These are phyloP conservation scores for Cryptocheilus praepositus DNA, from an alignment of 2,888 invertebrate genomes.

Conservation along the genomic window DNA sequence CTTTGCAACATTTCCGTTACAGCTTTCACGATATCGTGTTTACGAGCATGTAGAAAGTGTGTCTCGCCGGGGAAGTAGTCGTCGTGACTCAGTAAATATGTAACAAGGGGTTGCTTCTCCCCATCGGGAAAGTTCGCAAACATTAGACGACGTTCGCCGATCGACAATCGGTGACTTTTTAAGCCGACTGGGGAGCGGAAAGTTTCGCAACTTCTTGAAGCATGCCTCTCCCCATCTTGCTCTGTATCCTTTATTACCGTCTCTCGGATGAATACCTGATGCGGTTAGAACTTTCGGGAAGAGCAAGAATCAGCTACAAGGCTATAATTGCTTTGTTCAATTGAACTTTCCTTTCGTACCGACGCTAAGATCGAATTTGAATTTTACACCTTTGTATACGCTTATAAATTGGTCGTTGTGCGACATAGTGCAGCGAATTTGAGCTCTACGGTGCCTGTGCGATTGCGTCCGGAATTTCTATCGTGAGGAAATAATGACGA, in stretches of 20 bases:
- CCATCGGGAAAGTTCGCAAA: constrained; percentile 33
- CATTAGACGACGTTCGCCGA: constrained; percentile 42
- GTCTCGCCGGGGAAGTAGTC: constrained; percentile 14
- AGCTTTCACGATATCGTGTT: constrained; percentile 6
- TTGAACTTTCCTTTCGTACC: constrained; percentile 53
- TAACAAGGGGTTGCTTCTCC: constrained; percentile 32
- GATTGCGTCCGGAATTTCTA: too few species aligned
- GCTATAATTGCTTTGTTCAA: constrained; percentile 61
- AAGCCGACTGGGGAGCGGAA: constrained; percentile 43
- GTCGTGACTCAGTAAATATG: constrained; percentile 39
- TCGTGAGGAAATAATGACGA: too few species aligned
- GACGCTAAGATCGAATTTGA: constrained; percentile 27
- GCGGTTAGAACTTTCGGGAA: constrained; percentile 57
- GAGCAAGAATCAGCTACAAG: constrained; percentile 49
- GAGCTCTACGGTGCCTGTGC: too few species aligned
- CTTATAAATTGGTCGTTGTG: too few species aligned
- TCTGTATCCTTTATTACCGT: constrained; percentile 57
- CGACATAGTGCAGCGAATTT: too few species aligned
- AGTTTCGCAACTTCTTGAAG: constrained; percentile 52
- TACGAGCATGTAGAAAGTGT: constrained; percentile 12
- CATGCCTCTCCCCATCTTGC: constrained; percentile 48
- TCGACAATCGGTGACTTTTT: constrained; percentile 57
- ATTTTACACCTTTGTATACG: constrained; percentile 36
- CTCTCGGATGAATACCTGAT: constrained; percentile 60
- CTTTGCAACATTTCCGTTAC: too few species aligned